Evolutionary conservation across 2,113 vertebrate species (phyloP).

Genomic region (Aspidoscelis tigris): DNA sequence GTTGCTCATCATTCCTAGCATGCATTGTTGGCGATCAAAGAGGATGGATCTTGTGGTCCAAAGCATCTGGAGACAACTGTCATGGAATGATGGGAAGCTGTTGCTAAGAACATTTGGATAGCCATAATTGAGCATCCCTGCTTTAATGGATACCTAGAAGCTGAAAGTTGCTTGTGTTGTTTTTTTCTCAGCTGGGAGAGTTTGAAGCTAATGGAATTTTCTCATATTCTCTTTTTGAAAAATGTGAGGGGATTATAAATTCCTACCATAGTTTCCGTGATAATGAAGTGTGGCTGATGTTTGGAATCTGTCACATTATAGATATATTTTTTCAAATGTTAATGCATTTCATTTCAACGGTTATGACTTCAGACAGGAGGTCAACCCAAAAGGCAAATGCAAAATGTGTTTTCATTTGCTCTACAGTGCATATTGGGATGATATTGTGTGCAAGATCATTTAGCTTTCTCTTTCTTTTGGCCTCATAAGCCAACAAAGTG

Average conservation of each 20-base stretch:
- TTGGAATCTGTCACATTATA: background rate
- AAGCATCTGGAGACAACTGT: background rate
- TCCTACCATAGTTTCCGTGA: background rate
- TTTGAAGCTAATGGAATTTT: background rate
- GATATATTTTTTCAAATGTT: background rate
- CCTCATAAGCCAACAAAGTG: slow-evolving; percentile 41
- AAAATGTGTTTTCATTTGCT: slow-evolving; percentile 23
- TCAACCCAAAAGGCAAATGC: slow-evolving; percentile 26
- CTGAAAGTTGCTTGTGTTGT: background rate
- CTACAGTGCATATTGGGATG: slow-evolving; percentile 16
- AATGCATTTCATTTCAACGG: slow-evolving; percentile 28
- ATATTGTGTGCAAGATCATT: slow-evolving; percentile 26
- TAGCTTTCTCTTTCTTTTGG: slow-evolving; percentile 28
- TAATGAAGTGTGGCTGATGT: background rate
- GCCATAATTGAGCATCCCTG: background rate
- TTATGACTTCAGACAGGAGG: slow-evolving; percentile 29
- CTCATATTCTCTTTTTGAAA: background rate
- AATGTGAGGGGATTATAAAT: background rate
- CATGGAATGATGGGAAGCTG: too few species aligned
- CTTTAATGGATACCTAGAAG: background rate
- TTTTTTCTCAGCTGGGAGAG: background rate
- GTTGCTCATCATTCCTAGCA: background rate
- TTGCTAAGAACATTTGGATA: too few species aligned
- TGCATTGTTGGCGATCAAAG: background rate
- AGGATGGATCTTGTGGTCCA: background rate